Evolutionary conservation across 2,113 vertebrate genomes (phyloP), one percentile per base, ranked within the genome.

Genomic region (Macheiramphus alcinus): DNA sequence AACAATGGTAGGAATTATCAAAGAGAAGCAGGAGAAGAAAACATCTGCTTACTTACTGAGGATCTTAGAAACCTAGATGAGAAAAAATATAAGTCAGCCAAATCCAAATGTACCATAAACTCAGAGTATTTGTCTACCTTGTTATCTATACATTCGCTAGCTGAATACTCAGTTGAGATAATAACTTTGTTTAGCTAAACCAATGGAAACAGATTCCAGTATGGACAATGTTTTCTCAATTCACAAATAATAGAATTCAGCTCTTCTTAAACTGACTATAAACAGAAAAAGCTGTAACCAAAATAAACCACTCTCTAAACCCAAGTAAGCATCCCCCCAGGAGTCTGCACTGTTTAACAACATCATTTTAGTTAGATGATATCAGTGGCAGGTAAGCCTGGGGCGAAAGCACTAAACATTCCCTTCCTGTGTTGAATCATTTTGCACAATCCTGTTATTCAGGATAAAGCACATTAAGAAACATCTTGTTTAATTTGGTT

Each of bases 221-320:
- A 7, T 2, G n/a, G 63, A 71, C 61, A 80, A 48, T 20, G 27
- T 71, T 71, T 32, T 85, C 72, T n/a, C 72, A 82, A 0, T 29
- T 79, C 6, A 11, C 70, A 66, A 90, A 75, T 26, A 63, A 56
- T 2, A 62, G 25, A 80, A 73, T 66, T 65, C 52, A 80, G 45
- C 25, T 92, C 13, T 22, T 68, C 32, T 80, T 72, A 73, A 90
- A 68, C 9, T 53, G 55, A 26, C 42, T 76, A 50, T 68, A 91
- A 94, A 85, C 22, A 90, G 74, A 66, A 93, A 95, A 90, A 74
- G 18, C 43, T 68, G 90, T 48, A 87, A 91, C 70, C 43, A 95
- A 93, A 94, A 92, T 66, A 80, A 95, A 94, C 81, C 40, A 32
- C 48, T 42, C 40, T 70, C 61, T 78, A 86, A 90, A 92, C 6